Base-by-base conservation (phyloP, 2,797 vertebrate genomes). In the Gambusia yucatana region DNA sequence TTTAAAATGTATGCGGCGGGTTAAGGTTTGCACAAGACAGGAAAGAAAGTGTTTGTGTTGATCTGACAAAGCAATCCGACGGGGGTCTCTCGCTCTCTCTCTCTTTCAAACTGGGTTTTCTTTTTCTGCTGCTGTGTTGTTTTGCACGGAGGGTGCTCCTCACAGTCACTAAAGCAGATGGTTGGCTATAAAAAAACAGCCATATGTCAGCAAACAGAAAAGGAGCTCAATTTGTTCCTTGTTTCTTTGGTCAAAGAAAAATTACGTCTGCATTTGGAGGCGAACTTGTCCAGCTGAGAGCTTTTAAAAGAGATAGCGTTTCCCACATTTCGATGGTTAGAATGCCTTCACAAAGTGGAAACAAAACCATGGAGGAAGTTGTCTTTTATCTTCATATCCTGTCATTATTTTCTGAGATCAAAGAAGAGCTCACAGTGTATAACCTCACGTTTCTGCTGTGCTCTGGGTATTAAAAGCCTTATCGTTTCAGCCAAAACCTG, bases 391-490 rank as follows among this genome's bases (percentile, higher is more conserved):
- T 8, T 61, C 41, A 52, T 30, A 46, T 70, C 73, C 30, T 43
- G 9, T 70, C 43, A 28, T 47, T 55, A 71, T 77, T 74, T 72
- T 48, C 39, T 1, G 10, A 65, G 20, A 17, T 72, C 22, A 41
- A 73, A 47, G n/a, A 55, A 78, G 20, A 6, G 39, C n/a, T 65
- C 47, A 14, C 30, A 33, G 57, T 70, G 14, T 41, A 13, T 13
- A 20, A 44, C 3, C 30, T 73, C 22, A 25, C 63, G 79, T 63
- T 1, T 11, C 57, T 48, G 65, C n/a, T 72, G 25, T 78, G 65
- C 33, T 78, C 82, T 84, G 72, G 69, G 2, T 79, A 76, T 86
- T 69, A 82, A 84, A 84, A 4, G 6, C 7, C 72, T 85, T 87
- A 84, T 86, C 80, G 72, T 75, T 75, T 7, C 5, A n/a, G 30